Conservation (phyloP, 1,140 invertebrate genomes). For the Paramacrobiotus metropolitanus region DNA sequence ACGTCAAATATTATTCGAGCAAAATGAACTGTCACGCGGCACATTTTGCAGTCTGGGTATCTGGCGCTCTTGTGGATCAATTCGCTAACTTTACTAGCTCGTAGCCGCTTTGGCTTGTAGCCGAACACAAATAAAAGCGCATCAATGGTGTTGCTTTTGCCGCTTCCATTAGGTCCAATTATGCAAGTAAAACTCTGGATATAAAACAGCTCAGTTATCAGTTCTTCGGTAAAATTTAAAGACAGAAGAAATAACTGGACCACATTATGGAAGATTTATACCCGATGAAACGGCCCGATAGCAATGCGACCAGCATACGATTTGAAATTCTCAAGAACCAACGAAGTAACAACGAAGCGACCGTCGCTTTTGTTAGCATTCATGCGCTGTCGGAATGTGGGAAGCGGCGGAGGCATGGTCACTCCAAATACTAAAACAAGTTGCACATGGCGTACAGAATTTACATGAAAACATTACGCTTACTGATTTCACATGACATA, state of each 20-base stretch:
- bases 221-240: too few species aligned
- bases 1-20: slow-evolving; percentile 12
- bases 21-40: slow-evolving; percentile 75
- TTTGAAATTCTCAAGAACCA: neutral
- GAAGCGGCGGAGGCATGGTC: neutral
- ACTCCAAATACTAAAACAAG: neutral
- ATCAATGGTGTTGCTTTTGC: slow-evolving; percentile 97
- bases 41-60: slow-evolving; percentile 46
- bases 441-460: too few species aligned
- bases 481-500: too few species aligned
- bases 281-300: neutral
- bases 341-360: neutral
- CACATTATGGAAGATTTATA: too few species aligned
- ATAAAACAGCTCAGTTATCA: too few species aligned
- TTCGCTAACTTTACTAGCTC: slow-evolving; percentile 80
- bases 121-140: slow-evolving; percentile 99
- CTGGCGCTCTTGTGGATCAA: slow-evolving; percentile 81
- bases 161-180: slow-evolving; percentile 94
- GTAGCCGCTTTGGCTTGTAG: slow-evolving; percentile 75
- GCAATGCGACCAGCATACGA: neutral
- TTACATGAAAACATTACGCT: too few species aligned
- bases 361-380: neutral
- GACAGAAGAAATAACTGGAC: too few species aligned
- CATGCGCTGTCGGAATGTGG: neutral
- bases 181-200: slow-evolving; percentile 75